Evolutionary conservation across 2,113 vertebrate species (phyloP), one percentile per base, ranked within the genome.

Genomic region (Mastomys natalensis): DNA sequence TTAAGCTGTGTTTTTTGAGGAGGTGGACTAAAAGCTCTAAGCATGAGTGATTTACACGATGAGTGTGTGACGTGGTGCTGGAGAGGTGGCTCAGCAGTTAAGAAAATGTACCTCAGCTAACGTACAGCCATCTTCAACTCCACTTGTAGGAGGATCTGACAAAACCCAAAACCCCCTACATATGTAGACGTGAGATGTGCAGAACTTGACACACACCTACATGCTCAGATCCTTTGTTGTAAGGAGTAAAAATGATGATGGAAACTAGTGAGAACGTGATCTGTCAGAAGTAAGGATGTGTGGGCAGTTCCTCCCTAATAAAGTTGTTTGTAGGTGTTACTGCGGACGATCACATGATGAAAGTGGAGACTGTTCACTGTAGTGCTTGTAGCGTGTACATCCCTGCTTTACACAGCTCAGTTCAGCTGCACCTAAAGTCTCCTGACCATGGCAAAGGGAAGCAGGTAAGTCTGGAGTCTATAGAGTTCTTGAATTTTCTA

Each of bases 301-400:
- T 51, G 58, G 51, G 29, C 16, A 40, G 86, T 74, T 53, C 60
- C 82, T 91, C 97, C 89, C 90, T 95, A 29, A 76, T 51, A 8
- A 0, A 55, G 64, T 93, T 97, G 53, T 96, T 97, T 95, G 22
- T 93, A 99, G 99, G 99, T 55, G 98, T 99, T 90, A 98, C 98
- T 2, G 98, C 99, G 81, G 99, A 99, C 96, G 99, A 99, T 91
- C 99, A 99, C 87, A 99, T 99, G 99, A 99, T 99, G 98, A 99
- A 99, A 97, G 99, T 99, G 45, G 99, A 99, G 98, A 99, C 99
- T 94, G 98, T 99, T 96, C 99, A 99, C 90, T 99, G 99, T 97
- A 98, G 98, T 96, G 99, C 99, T 55, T 99, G 99, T 93, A 98
- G 98, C 86, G 98, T 98, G 16, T 99, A 99, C 96, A 98, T 99